These are phyloP conservation scores for Sebastolobus altivelis DNA, from an alignment of 2,797 vertebrate genomes.

Conservation along the genomic window DNA sequence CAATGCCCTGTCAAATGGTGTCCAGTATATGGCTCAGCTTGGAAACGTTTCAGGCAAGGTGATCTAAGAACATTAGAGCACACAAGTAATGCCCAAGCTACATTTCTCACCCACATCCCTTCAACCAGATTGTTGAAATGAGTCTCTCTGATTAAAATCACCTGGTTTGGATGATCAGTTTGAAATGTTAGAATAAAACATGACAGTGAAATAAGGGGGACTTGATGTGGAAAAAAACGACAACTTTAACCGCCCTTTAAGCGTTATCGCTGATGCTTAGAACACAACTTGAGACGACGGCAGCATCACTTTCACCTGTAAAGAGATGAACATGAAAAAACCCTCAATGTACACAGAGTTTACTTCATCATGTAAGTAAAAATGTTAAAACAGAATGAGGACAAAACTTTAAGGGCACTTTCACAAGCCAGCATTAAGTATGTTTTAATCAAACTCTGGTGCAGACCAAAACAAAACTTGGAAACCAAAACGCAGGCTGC, in stretches of 20 bases:
- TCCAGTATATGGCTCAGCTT: conserved; percentile 79
- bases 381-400: conserved; percentile 32
- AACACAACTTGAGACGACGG: conserved; percentile 22
- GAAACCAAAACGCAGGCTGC: too few relatives aligned
- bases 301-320: conserved; percentile 21
- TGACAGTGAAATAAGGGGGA: conserved; percentile 33
- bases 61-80: conserved; percentile 60
- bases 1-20: conserved; percentile 71
- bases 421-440: too few relatives aligned
- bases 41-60: conserved; percentile 59
- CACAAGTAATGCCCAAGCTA: conserved; percentile 71
- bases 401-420: conserved; percentile 28
- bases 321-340: conserved; percentile 34
- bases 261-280: conserved; percentile 4
- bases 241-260: conserved; percentile 1
- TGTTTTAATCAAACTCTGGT: too few relatives aligned
- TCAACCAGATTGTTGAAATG: conserved; percentile 22
- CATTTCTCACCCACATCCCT: conserved; percentile 52
- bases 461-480: too few relatives aligned
- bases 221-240: background rate
- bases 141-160: conserved; percentile 7
- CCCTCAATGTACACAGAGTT: conserved; percentile 25
- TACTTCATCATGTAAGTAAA: conserved; percentile 29
- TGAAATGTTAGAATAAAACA: conserved; percentile 55
- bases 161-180: conserved; percentile 23